A percentile compares a stretch with the other conserved stretches of the same genome.
Evolutionary conservation across 2,113 vertebrate genomes (phyloP).

Genomic region (Tichodroma muraria): DNA sequence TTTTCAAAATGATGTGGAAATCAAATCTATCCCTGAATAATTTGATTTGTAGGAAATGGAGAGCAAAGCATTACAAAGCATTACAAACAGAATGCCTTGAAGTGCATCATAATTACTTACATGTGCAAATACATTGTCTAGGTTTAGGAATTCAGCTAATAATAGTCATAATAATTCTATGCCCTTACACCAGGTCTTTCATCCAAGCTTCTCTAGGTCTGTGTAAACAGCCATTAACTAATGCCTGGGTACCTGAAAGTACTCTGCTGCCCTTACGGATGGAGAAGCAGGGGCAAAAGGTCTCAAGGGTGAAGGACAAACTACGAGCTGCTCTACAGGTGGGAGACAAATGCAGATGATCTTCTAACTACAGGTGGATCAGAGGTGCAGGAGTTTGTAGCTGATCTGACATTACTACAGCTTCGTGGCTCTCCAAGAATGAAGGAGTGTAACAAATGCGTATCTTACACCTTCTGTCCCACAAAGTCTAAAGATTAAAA

Average conservation of each 20-base stretch:
- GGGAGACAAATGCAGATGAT: background rate
- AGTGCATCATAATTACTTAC: slow-evolving; percentile 80
- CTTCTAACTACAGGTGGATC: background rate
- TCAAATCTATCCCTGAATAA: slow-evolving; percentile 77
- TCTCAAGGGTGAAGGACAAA: background rate
- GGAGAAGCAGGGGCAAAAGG: background rate
- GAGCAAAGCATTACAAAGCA: slow-evolving; percentile 78
- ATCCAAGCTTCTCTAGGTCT: background rate
- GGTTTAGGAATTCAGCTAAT: slow-evolving; percentile 66
- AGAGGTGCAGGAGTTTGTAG: background rate
- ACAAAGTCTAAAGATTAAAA: background rate
- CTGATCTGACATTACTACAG: background rate
- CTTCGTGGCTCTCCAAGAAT: background rate
- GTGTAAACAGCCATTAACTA: background rate
- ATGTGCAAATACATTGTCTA: slow-evolving; percentile 77
- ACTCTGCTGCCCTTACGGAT: background rate
- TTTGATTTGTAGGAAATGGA: slow-evolving; percentile 79
- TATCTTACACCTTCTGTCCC: background rate
- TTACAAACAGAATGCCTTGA: slow-evolving; percentile 77
- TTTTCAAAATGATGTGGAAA: slow-evolving; percentile 81
- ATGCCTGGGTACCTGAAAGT: background rate
- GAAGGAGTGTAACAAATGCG: background rate
- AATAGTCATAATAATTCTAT: slow-evolving; percentile 38
- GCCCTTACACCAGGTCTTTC: slow-evolving; percentile 1
- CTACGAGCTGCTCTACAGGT: background rate